phyloP scores from a whole-genome alignment of 1,140 invertebrate species.

The Lutraria rhynchaena region DNA sequence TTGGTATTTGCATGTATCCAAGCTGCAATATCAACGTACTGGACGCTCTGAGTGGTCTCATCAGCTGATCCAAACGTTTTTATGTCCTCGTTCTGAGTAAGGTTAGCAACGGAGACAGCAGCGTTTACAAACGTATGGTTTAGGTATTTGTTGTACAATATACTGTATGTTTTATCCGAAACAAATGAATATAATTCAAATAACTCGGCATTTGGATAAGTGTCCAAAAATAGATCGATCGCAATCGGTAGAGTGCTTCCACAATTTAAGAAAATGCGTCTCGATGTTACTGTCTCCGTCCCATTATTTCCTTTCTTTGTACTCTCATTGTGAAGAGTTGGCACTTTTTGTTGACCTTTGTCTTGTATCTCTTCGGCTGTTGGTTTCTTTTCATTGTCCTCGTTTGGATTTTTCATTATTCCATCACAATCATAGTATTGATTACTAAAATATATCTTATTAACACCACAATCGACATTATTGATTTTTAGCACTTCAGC shows the following conservation, averaged over 20 bases:
- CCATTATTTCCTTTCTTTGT: too few relatives aligned
- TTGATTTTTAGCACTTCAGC: too few relatives aligned
- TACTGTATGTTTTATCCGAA: constrained; percentile 1
- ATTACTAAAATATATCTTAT: constrained; percentile 20
- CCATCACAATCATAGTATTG: constrained; percentile 18
- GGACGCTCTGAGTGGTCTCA: neutral
- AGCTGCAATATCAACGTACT: neutral
- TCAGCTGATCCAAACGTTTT: constrained; percentile 3
- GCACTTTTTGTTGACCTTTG: neutral
- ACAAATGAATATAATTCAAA: constrained; percentile 11
- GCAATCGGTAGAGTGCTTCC: constrained; percentile 1
- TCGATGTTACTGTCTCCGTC: neutral
- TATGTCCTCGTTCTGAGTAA: neutral
- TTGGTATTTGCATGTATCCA: constrained; percentile 16
- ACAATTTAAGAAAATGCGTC: constrained; percentile 6
- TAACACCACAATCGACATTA: neutral
- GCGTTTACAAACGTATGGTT: constrained; percentile 5
- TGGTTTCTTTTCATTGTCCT: too few relatives aligned
- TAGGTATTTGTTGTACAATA: constrained; percentile 3
- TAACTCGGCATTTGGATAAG: neutral
- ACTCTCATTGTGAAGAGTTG: neutral
- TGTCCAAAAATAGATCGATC: constrained; percentile 4
- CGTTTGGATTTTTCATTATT: constrained; percentile 6
- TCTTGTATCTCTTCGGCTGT: neutral
- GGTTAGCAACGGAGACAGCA: neutral